Base-by-base conservation (phyloP, 2,113 vertebrate genomes). In the Mormyrus lacerda region DNA sequence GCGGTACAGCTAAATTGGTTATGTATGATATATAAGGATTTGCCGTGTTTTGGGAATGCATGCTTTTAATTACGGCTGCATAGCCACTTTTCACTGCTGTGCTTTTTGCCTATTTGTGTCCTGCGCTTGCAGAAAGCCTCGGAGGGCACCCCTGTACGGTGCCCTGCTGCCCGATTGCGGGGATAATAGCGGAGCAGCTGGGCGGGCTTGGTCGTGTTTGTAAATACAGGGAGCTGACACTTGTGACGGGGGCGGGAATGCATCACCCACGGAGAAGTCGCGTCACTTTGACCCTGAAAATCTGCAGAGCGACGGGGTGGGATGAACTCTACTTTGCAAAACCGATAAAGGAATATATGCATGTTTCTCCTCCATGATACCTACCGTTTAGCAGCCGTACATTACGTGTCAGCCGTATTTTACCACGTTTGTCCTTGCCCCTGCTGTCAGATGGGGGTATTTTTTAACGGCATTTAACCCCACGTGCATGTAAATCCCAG, bases 171-270 rank as follows among this genome's bases (percentile, higher is more conserved):
- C 82, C 39, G 82, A 10, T 21, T 2, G 42, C 82, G n/a, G n/a
- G n/a, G n/a, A n/a, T 73, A 13, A 73, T 73, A 73, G 31, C 65
- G 61, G 61, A 27, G 61, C 31, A 76, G 69, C 69, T 76, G 69
- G 89, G 90, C 85, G 84, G 44, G 88, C 92, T 89, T 93, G 94
- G 93, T 93, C 94, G 93, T 94, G 95, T 94, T 94, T 93, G 93
- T 95, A 94, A 94, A 94, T 91, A 94, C 13, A 13, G 51, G 83
- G 50, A 48, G 87, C 31, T 27, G 84, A 24, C n/a, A 85, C 13
- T 51, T 91, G 89, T 90, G 90, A 35, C 89, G 82, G 90, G 27
- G 10, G 65, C 69, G 31, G 73, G 31, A 79, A n/a, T 17, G 73
- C 15, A 17, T 79, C 35, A 0, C 35, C 35, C 69, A 31, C 31